phyloP scores from a whole-genome alignment of 2,113 vertebrate genomes.

The Anguilla japonica region DNA sequence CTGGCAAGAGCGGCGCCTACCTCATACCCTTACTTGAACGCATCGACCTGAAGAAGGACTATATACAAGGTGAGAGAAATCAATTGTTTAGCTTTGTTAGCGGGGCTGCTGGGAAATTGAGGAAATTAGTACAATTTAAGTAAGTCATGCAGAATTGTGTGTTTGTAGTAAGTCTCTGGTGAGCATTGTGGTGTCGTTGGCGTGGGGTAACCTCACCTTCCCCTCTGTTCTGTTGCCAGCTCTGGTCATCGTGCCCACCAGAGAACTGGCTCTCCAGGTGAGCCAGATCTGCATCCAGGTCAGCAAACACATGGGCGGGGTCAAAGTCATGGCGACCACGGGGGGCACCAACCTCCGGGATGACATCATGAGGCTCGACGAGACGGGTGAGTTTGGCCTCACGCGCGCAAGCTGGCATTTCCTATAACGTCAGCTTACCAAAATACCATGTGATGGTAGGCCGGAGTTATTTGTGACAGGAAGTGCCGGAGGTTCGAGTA shows the following conservation, averaged over 20 bases:
- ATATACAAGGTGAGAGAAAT: constrained; percentile 88
- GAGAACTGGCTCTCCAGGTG: constrained; percentile 97
- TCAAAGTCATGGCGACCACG: constrained; percentile 98
- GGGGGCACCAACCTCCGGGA: constrained; percentile 97
- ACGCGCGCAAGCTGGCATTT: not conserved
- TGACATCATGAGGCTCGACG: constrained; percentile 98
- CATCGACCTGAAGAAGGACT: constrained; percentile 98
- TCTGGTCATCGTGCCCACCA: constrained; percentile 95
- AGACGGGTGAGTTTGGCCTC: constrained; percentile 77
- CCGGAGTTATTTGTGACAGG: not conserved
- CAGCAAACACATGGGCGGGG: constrained; percentile 99
- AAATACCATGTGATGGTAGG: not conserved
- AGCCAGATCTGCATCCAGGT: constrained; percentile 99
- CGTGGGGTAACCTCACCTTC: not conserved
- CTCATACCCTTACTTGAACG: constrained; percentile 99
- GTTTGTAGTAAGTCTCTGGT: too few species aligned
- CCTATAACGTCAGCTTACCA: not conserved
- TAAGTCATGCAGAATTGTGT: too few species aligned
- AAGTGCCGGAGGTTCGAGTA: not conserved
- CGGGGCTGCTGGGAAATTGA: not conserved
- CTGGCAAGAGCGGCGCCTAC: constrained; percentile 99
- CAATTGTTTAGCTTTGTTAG: not conserved
- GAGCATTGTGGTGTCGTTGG: too few species aligned
- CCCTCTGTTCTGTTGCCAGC: constrained; percentile 63
- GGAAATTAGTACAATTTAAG: too few species aligned